Conservation (phyloP, 2,797 vertebrate species). For the Antrozous pallidus region DNA sequence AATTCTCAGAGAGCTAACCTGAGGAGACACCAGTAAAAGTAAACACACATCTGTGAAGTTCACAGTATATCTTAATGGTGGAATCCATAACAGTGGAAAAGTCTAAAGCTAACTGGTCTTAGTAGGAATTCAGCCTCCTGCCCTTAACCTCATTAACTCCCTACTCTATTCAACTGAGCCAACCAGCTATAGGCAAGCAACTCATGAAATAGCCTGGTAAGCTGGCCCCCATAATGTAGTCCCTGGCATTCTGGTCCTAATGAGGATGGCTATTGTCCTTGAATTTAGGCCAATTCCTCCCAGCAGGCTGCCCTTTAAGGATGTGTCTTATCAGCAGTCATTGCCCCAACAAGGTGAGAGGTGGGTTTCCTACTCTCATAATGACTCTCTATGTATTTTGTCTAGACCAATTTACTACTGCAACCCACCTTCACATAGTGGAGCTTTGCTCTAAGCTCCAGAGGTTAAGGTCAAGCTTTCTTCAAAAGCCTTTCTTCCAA, state of each 20-base stretch:
- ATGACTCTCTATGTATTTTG: slow-evolving; percentile 64
- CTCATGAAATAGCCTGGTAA: slow-evolving; percentile 17
- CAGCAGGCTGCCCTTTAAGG: slow-evolving; percentile 54
- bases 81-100: neutral
- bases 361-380: neutral
- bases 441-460: slow-evolving; percentile 72
- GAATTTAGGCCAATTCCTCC: slow-evolving; percentile 54
- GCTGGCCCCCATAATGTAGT: neutral
- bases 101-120: neutral
- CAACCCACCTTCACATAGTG: slow-evolving; percentile 58
- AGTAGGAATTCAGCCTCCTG: slow-evolving; percentile 6
- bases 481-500: slow-evolving; percentile 76
- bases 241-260: slow-evolving; percentile 32
- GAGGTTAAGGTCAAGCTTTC: slow-evolving; percentile 77
- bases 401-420: slow-evolving; percentile 61
- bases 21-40: neutral
- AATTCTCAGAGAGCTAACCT: neutral
- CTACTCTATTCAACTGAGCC: neutral
- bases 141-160: slow-evolving; percentile 38
- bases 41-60: neutral
- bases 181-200: neutral
- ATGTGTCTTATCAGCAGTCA: slow-evolving; percentile 54
- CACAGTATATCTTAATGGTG: neutral
- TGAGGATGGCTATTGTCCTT: slow-evolving; percentile 54
- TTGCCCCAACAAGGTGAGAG: slow-evolving; percentile 47